phyloP scores from a whole-genome alignment of 2,797 vertebrate species.

The Vireo griseus region DNA sequence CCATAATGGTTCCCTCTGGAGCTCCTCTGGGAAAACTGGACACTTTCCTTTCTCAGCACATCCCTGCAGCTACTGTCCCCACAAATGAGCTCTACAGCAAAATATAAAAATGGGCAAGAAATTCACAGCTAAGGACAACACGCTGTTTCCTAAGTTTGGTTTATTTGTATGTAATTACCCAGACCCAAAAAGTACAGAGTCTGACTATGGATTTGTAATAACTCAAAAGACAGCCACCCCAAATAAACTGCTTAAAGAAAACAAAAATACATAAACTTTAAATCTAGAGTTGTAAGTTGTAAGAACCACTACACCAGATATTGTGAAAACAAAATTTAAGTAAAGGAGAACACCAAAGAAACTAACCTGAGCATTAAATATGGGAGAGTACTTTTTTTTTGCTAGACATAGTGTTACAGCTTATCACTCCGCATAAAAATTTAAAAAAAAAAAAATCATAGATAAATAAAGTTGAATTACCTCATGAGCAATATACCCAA shows the following conservation, averaged over 20 bases:
- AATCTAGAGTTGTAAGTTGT: neutral
- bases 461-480: neutral
- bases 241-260: neutral
- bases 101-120: neutral
- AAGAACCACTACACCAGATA: neutral
- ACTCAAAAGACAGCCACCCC: neutral
- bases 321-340: neutral
- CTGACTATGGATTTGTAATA: neutral
- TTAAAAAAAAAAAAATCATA: neutral
- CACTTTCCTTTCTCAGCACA: neutral
- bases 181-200: neutral
- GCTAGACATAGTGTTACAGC: neutral
- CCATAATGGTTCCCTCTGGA: neutral
- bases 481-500: neutral
- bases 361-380: conserved; percentile 30
- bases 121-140: neutral
- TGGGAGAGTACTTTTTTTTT: neutral
- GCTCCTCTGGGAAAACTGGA: neutral
- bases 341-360: neutral
- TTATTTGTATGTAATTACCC: neutral
- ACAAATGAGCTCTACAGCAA: neutral
- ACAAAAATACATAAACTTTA: neutral
- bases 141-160: neutral
- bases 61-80: neutral
- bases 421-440: neutral